Percentiles rank a stretch among this genome's conserved stretches.
Conservation (phyloP, 1,140 invertebrate species). For the Zaprionus inermis region DNA sequence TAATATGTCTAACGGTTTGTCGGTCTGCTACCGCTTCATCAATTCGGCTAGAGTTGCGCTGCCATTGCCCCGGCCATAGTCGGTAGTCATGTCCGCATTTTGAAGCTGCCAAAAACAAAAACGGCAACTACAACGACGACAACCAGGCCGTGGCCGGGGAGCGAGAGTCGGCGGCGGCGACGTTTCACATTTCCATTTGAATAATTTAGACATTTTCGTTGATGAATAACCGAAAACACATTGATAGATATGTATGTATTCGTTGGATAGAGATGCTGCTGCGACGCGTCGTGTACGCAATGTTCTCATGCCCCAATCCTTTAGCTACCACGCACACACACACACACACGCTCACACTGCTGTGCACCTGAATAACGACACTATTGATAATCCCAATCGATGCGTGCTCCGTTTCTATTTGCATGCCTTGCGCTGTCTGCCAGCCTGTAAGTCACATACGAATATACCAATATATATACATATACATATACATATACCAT, state of each 20-base stretch:
- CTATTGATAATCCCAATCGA: not conserved
- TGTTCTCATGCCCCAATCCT: slow-evolving; percentile 11
- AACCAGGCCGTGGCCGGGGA: slow-evolving; percentile 31
- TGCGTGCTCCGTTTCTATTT: not conserved
- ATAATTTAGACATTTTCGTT: slow-evolving; percentile 82
- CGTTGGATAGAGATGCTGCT: slow-evolving; percentile 26
- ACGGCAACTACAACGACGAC: slow-evolving; percentile 43
- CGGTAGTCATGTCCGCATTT: slow-evolving; percentile 62
- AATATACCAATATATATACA: not conserved
- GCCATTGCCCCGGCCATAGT: slow-evolving; percentile 3
- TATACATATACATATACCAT: not conserved
- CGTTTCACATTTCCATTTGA: slow-evolving; percentile 80
- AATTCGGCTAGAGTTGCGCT: slow-evolving; percentile 58
- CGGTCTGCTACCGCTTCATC: slow-evolving; percentile 75
- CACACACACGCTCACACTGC: not conserved
- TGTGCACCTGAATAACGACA: not conserved
- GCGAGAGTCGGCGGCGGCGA: slow-evolving; percentile 24
- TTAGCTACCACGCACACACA: not conserved
- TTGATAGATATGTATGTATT: slow-evolving; percentile 68
- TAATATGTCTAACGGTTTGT: slow-evolving; percentile 67
- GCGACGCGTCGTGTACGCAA: slow-evolving; percentile 41
- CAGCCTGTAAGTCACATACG: slow-evolving; percentile 23
- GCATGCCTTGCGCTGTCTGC: not conserved
- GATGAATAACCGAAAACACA: slow-evolving; percentile 80
- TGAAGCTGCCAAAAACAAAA: slow-evolving; percentile 40